Evolutionary conservation across 2,888 invertebrate species (phyloP).

Genomic region (Dasypogon diadema): DNA sequence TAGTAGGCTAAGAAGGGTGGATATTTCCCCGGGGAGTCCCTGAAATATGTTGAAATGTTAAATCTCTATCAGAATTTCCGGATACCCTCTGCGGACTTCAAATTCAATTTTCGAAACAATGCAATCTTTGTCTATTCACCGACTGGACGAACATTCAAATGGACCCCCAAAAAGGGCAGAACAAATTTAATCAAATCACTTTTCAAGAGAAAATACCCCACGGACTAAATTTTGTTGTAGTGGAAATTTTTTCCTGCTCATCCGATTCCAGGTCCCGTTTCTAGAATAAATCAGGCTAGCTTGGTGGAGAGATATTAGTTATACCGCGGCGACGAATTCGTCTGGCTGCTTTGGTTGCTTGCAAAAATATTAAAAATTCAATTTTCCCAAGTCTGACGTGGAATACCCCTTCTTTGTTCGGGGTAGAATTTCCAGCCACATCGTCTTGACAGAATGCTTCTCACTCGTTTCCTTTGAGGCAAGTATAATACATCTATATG

Average conservation of each 20-base stretch:
- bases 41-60: slow-evolving; percentile 15
- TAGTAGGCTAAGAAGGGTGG: slow-evolving; percentile 28
- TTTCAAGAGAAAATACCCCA: neutral
- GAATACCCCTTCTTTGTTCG: slow-evolving; percentile 29
- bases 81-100: neutral
- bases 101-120: slow-evolving; percentile 48
- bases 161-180: neutral
- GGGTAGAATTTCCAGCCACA: neutral
- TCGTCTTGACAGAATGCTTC: neutral
- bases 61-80: neutral
- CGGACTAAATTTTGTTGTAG: neutral
- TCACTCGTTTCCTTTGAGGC: neutral
- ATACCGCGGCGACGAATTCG: slow-evolving; percentile 38
- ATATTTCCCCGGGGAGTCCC: slow-evolving; percentile 11
- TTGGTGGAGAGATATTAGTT: slow-evolving; percentile 35
- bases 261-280: slow-evolving; percentile 3
- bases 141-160: neutral
- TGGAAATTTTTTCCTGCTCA: slow-evolving; percentile 13
- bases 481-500: neutral
- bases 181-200: slow-evolving; percentile 32
- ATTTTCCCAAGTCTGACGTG: slow-evolving; percentile 38
- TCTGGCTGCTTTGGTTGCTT: slow-evolving; percentile 28
- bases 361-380: slow-evolving; percentile 48
- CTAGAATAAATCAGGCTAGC: slow-evolving; percentile 43
- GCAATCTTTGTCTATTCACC: slow-evolving; percentile 13